Evolutionary conservation across 1,140 invertebrate genomes (phyloP).

Genomic region (Tribolium madens): DNA sequence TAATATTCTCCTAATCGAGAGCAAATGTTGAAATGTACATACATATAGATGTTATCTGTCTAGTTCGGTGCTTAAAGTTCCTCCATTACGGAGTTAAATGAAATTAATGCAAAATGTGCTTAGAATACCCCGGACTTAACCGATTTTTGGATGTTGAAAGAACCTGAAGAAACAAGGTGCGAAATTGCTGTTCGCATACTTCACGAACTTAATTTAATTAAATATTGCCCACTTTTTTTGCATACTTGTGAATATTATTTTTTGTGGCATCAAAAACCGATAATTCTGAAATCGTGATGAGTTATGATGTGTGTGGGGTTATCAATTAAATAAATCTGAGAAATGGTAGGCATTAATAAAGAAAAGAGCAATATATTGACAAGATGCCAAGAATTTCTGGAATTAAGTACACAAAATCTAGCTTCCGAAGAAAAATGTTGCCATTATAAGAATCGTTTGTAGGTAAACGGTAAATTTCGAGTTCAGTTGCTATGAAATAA

Average conservation of each 20-base stretch:
- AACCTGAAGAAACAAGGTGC: not conserved
- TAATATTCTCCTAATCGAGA: not conserved
- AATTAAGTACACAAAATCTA: constrained; percentile 45
- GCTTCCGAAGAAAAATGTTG: constrained; percentile 38
- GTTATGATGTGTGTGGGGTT: not conserved
- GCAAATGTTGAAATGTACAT: no score
- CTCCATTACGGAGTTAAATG: not conserved
- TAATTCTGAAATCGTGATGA: not conserved
- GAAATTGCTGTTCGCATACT: not conserved
- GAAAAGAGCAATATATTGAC: constrained; percentile 40
- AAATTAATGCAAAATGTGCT: not conserved
- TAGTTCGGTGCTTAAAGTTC: not conserved
- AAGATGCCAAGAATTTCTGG: constrained; percentile 45
- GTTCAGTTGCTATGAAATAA: constrained; percentile 30
- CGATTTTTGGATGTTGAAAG: not conserved
- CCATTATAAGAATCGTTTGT: constrained; percentile 43
- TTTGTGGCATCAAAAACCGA: no score
- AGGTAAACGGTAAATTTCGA: constrained; percentile 43
- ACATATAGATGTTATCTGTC: no score
- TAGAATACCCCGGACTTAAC: not conserved
- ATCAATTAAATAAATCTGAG: constrained; percentile 25
- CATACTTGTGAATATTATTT: no score
- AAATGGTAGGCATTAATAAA: constrained; percentile 39
- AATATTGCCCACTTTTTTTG: not conserved
- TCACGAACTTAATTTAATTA: not conserved